phyloP scores from a whole-genome alignment of 2,888 invertebrate genomes.

The Carterocephalus palaemon region DNA sequence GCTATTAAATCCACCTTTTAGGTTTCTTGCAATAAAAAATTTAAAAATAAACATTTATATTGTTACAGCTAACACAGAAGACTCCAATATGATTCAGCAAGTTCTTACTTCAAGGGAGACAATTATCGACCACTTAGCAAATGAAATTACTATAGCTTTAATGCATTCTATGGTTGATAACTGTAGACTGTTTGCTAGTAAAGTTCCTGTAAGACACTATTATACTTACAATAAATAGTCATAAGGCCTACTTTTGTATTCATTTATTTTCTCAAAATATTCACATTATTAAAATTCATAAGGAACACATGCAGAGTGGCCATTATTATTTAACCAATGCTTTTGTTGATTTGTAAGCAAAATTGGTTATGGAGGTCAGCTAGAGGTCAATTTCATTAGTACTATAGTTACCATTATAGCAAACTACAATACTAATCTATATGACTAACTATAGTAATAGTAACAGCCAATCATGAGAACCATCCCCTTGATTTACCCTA shows the following conservation, averaged over 20 bases:
- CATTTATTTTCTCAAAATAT: not conserved
- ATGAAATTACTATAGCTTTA: constrained; percentile 60
- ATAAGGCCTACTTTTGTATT: constrained; percentile 5
- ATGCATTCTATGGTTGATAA: constrained; percentile 68
- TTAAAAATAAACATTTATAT: constrained; percentile 1
- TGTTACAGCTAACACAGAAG: constrained; percentile 46
- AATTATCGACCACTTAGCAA: constrained; percentile 58
- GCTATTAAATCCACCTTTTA: too few species aligned
- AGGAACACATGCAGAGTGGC: too few species aligned
- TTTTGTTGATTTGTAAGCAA: too few species aligned
- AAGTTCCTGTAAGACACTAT: constrained; percentile 59
- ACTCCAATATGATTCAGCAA: constrained; percentile 46
- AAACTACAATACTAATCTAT: too few species aligned
- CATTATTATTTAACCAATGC: too few species aligned
- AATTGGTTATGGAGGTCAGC: too few species aligned
- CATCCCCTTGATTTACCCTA: too few species aligned
- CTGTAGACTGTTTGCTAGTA: constrained; percentile 58
- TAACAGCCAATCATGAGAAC: too few species aligned
- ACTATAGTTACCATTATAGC: too few species aligned
- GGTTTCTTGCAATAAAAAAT: not conserved
- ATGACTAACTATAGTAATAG: too few species aligned
- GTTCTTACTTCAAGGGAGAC: constrained; percentile 44
- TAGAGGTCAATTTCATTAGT: too few species aligned
- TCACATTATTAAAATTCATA: too few species aligned
- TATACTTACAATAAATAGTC: constrained; percentile 49